Percentiles rank a stretch among this genome's conserved stretches.
Evolutionary conservation across 2,797 vertebrate species (phyloP).

Genomic region (Cynopterus sphinx): DNA sequence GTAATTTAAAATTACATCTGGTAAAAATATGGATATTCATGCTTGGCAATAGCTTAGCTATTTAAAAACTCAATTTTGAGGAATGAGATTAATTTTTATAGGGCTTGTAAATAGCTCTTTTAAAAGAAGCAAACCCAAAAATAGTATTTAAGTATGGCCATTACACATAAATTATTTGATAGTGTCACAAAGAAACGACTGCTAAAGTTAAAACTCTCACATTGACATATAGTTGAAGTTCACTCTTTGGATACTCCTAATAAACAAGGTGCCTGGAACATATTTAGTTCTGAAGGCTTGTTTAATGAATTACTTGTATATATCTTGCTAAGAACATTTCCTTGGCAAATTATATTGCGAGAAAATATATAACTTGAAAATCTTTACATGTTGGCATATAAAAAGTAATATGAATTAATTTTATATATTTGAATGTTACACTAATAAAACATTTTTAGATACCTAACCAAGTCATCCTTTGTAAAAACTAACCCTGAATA

Average conservation of each 20-base stretch:
- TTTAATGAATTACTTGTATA: background rate
- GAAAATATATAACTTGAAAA: background rate
- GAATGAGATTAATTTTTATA: conserved; percentile 49
- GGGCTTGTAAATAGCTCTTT: background rate
- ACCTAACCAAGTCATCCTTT: background rate
- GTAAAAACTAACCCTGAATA: background rate
- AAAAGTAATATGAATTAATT: background rate
- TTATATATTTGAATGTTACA: background rate
- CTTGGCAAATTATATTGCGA: background rate
- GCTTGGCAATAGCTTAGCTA: background rate
- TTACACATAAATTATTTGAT: background rate
- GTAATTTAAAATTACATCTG: conserved; percentile 58
- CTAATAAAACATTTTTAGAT: background rate
- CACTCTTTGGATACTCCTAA: background rate
- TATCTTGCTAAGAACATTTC: background rate
- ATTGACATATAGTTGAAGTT: background rate
- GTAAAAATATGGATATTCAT: conserved; percentile 31
- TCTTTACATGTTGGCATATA: background rate
- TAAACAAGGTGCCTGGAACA: background rate
- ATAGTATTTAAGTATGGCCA: background rate
- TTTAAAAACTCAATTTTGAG: conserved; percentile 41
- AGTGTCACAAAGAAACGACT: background rate
- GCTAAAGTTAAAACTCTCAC: background rate
- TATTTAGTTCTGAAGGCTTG: background rate
- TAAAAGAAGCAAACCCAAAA: conserved; percentile 12